Evolutionary conservation across 2,888 invertebrate species (phyloP), one percentile per base, ranked within the genome.

Genomic region (Cosmia pyralina): DNA sequence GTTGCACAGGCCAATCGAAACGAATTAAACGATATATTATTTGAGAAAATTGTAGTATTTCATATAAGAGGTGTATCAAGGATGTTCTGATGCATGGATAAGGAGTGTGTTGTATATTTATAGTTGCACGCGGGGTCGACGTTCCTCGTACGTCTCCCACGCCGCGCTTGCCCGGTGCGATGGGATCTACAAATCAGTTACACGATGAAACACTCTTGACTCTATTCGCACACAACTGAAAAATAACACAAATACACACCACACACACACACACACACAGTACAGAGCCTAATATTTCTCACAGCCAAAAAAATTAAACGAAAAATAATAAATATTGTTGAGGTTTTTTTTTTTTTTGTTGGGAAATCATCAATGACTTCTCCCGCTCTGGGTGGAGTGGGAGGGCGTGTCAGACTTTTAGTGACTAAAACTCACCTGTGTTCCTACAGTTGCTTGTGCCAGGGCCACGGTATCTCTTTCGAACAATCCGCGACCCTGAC

Each of bases 101-200:
- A 92, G 90, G 88, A 91, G 87, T 86, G 87, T 87, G 88, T 85
- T 90, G 92, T 93, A 90, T 94, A 96, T 96, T 96, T 94, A 94
- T 96, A 96, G 95, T 91, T 88, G 89, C 90, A 90, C 88, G 90
- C 93, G 95, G 95, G 95, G 95, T 96, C 95, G 95, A 94, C 88
- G 95, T 92, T 93, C 94, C 93, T 88, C 88, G 84, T 87, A 85
- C 88, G 89, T 94, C 94, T 94, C 95, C 94, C 95, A 95, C 95
- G 94, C 93, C 90, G 94, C 89, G 83, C 75, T 77, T 79, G 87
- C 84, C 81, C 85, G 87, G 85, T 85, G 83, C 90, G 89, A 91
- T 90, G 90, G 89, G 90, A 92, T 93, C 93, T 92, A 92, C 89
- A 91, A 90, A 90, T 89, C 86, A 84, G 82, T 88, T 80, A 78